Evolutionary conservation across 1,140 invertebrate species (phyloP), one percentile per base, ranked within the genome.

Genomic region (Drosophila obscura): DNA sequence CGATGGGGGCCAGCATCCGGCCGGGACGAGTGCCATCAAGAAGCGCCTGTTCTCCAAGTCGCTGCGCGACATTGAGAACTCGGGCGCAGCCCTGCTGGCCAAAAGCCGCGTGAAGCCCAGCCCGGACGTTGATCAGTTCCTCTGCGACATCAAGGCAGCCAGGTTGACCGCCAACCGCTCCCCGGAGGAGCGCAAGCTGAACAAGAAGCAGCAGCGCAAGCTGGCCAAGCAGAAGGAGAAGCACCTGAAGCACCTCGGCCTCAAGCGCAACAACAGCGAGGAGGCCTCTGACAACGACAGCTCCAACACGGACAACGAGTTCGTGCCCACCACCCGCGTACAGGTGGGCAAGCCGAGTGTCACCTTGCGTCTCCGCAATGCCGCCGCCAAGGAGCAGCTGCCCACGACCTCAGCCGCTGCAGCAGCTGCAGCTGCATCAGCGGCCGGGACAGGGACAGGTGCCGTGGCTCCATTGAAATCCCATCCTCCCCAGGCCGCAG

Each of bases 191-290:
- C 90, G 90, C 0, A 92, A 92, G 51, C 60, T 92, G 1, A 92
- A 85, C 49, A 91, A 90, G 61, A 92, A 91, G 57, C 91, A 92
- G 59, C 79, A 77, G 43, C 77, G 76, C 60, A 91, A 84, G 63
- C 69, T 91, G 78, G 92, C 92, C 56, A 93, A 92, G 48, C 92
- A 93, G 75, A 94, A 94, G 69, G 91, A 94, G 51, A 93, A 93
- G 56, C 93, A 94, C 75, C 77, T 94, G 13, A 93, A 93, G 84
- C 92, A 93, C 51, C 68, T 94, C 16, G 94, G 94, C 0, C 80
- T 94, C 24, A 62, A 73, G 28, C 72, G 89, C 15, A 91, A 80
- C 5, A 80, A 73, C 41, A 91, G 79, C 44, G 80, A 84, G 22
- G 87, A 92, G 60, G 74, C 82, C 15, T 79, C 76, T 16, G 90